phyloP scores from a whole-genome alignment of 2,113 vertebrate species.

The Gnathochromis pfefferi region DNA sequence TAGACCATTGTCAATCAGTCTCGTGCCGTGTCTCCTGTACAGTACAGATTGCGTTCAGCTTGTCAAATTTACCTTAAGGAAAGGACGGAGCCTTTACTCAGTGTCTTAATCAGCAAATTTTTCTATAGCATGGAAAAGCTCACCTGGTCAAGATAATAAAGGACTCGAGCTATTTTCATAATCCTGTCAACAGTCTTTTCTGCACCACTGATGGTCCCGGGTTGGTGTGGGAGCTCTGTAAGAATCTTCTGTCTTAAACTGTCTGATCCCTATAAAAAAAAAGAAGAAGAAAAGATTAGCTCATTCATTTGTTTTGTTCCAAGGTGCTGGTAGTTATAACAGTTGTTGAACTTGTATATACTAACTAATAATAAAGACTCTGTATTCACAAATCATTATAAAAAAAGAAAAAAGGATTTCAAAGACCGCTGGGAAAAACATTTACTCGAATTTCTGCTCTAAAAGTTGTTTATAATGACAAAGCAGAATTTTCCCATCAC shows the following conservation, averaged over 20 bases:
- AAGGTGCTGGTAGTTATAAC: background rate
- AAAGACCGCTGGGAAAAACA: background rate
- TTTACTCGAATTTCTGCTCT: background rate
- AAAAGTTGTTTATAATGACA: background rate
- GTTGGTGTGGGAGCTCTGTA: slow-evolving; percentile 71
- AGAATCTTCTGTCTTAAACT: slow-evolving; percentile 76
- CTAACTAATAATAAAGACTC: background rate
- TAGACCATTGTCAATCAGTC: background rate
- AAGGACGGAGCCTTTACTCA: background rate
- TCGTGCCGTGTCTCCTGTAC: background rate
- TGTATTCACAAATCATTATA: background rate
- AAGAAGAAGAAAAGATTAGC: fast-evolving
- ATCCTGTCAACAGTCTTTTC: slow-evolving; percentile 77
- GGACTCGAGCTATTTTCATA: slow-evolving; percentile 81
- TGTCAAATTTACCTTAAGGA: background rate
- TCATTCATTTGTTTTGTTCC: background rate
- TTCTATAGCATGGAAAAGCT: slow-evolving; percentile 1
- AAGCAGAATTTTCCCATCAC: background rate
- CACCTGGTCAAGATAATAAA: slow-evolving; percentile 92
- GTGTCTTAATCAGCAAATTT: background rate
- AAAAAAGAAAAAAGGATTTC: background rate
- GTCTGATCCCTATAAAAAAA: slow-evolving; percentile 66
- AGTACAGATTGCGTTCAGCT: background rate
- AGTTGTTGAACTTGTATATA: background rate
- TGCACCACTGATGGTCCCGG: slow-evolving; percentile 62